Conservation (phyloP, 2,113 vertebrate species). For the Cygnus buccinator region DNA sequence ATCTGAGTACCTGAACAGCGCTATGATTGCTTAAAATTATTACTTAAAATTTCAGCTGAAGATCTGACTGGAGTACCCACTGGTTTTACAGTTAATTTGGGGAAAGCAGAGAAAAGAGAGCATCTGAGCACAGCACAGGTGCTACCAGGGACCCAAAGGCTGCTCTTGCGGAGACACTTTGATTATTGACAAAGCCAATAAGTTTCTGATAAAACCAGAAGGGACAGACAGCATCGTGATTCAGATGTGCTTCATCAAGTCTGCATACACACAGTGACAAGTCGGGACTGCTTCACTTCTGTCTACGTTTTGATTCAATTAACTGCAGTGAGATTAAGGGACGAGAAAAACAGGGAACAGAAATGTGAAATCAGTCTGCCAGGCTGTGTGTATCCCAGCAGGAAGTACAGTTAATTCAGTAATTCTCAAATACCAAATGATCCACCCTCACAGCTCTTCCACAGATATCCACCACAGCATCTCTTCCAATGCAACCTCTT, state of each 20-base stretch:
- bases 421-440: not conserved
- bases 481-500: not conserved
- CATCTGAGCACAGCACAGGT: not conserved
- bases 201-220: not conserved
- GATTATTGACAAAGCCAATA: not conserved
- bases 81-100: not conserved
- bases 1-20: not conserved
- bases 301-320: not conserved
- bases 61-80: not conserved
- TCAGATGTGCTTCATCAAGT: not conserved
- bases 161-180: not conserved
- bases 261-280: not conserved
- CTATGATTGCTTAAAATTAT: not conserved
- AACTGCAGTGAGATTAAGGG: not conserved
- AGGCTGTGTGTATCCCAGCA: not conserved
- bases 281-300: not conserved
- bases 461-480: not conserved
- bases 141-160: not conserved
- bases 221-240: not conserved
- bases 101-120: not conserved
- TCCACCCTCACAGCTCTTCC: not conserved
- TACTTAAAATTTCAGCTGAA: not conserved
- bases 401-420: slow-evolving; percentile 1
- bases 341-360: not conserved
- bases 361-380: slow-evolving; percentile 20